phyloP scores from a whole-genome alignment of 1,140 invertebrate species.

The Lasaia peninsularis region DNA sequence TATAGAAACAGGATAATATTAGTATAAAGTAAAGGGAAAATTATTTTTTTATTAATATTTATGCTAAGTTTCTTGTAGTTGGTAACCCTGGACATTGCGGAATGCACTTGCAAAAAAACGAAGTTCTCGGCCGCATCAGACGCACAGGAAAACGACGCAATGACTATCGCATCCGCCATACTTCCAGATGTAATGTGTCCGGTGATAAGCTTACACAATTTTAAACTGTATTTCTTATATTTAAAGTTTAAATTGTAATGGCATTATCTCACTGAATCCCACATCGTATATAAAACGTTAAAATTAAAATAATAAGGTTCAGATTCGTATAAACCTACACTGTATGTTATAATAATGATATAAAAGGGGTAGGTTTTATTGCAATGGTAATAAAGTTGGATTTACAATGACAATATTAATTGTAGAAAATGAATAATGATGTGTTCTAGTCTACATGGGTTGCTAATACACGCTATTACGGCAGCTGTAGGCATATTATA shows the following conservation, averaged over 20 bases:
- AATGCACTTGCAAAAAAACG: slow-evolving; percentile 6
- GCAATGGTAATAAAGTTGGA: neutral
- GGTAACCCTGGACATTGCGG: neutral
- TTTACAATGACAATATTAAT: neutral
- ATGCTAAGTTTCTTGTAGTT: no score
- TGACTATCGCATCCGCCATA: slow-evolving; percentile 40
- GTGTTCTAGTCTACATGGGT: neutral
- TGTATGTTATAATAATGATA: neutral
- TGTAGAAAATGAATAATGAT: neutral
- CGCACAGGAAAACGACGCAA: slow-evolving; percentile 44
- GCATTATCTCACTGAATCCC: neutral
- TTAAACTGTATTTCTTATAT: neutral
- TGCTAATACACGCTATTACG: neutral
- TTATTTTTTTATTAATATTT: no score
- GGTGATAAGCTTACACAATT: slow-evolving; percentile 13
- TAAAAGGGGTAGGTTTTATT: neutral
- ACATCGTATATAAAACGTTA: neutral
- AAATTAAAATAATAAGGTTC: neutral
- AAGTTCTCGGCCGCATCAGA: slow-evolving; percentile 21
- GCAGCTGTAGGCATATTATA: no score
- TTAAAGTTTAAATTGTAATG: neutral
- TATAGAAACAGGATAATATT: no score
- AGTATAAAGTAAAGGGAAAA: no score
- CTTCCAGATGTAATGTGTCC: slow-evolving; percentile 29
- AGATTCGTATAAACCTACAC: neutral